Evolutionary conservation across 2,113 vertebrate genomes (phyloP).

Genomic region (Fregata magnificens): DNA sequence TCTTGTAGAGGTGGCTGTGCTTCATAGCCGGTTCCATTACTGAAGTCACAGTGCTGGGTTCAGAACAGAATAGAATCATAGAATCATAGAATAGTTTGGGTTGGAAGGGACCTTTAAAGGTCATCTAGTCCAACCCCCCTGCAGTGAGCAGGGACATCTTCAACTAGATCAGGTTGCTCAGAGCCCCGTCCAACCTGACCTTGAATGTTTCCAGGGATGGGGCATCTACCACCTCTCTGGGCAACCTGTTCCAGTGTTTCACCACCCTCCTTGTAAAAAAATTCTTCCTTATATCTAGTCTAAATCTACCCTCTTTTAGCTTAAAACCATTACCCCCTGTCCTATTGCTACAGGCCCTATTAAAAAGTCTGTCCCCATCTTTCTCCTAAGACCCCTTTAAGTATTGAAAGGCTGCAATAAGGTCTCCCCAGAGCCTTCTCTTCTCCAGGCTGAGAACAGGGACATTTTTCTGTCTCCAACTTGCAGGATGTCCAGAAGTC

Average conservation of each 20-base stretch:
- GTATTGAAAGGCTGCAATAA: not conserved
- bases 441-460: not conserved
- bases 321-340: not conserved
- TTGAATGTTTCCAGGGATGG: not conserved
- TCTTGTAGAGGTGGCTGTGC: not conserved
- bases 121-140: not conserved
- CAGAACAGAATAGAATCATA: not conserved
- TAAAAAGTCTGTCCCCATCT: not conserved
- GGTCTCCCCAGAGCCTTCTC: not conserved
- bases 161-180: not conserved
- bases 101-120: not conserved
- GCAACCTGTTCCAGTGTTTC: not conserved
- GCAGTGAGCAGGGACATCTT: not conserved
- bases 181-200: not conserved
- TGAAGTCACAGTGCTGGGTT: not conserved
- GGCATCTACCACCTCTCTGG: not conserved
- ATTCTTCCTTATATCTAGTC: not conserved
- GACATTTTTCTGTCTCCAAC: not conserved
- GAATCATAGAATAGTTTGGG: not conserved
- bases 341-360: rapidly evolving
- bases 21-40: not conserved
- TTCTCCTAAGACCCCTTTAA: not conserved
- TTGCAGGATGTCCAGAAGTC: not conserved
- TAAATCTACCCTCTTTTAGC: not conserved
- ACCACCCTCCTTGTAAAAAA: not conserved